A percentile compares a stretch with the other conserved stretches of the same genome.
Evolutionary conservation across 2,113 vertebrate species (phyloP).

Genomic region (Chionomys nivalis): DNA sequence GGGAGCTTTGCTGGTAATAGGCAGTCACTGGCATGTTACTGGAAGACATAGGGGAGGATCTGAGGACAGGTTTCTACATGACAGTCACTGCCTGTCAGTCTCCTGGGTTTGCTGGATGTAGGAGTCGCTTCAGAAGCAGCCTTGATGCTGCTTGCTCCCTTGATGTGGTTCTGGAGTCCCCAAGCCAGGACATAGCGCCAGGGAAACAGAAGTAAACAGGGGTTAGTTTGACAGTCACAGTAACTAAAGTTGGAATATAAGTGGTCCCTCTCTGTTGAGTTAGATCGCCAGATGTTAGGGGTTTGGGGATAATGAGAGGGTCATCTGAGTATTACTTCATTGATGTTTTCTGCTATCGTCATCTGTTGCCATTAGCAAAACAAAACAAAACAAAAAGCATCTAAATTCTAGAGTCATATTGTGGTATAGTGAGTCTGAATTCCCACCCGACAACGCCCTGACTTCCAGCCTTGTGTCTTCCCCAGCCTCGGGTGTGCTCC

Average conservation of each 20-base stretch:
- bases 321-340: constrained; percentile 62
- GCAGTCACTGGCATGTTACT: neutral
- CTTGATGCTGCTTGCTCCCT: neutral
- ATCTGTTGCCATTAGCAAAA: constrained; percentile 67
- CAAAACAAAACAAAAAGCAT: constrained; percentile 23
- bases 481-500: constrained; percentile 13
- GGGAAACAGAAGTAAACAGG: neutral
- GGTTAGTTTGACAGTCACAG: neutral
- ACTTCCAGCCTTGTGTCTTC: neutral
- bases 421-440: constrained; percentile 16
- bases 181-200: neutral
- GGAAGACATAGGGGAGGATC: neutral
- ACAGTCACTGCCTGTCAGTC: neutral
- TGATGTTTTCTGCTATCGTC: constrained; percentile 57
- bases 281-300: constrained; percentile 69
- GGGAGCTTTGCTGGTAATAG: too few relatives aligned
- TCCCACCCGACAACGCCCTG: neutral
- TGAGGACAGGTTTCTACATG: neutral
- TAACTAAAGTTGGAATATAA: constrained; percentile 33
- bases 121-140: neutral
- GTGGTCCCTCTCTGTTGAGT: neutral
- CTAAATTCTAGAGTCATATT: constrained; percentile 46
- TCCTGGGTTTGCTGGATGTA: neutral
- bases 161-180: neutral
- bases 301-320: neutral